A percentile compares a stretch with the other conserved stretches of the same genome.
These are phyloP conservation scores for Cassiopea xamachana DNA, from an alignment of 30 jellyfish, hydroid and myxozoan genomes.

Conservation along the genomic window DNA sequence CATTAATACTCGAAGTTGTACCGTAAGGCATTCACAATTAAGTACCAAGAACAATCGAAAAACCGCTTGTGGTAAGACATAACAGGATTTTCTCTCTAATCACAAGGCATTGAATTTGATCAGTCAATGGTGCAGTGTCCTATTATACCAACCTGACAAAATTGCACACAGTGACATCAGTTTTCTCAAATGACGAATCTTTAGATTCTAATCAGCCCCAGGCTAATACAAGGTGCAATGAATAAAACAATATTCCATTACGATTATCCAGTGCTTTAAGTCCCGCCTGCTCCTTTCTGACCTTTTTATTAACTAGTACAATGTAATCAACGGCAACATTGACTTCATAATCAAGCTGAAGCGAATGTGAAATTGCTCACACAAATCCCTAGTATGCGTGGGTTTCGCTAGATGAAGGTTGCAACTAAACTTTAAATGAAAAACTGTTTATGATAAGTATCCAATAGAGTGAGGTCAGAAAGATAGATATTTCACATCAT, in stretches of 20 bases:
- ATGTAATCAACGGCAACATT: neutral
- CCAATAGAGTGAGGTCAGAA: no score
- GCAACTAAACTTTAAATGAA: no score
- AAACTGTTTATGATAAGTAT: no score
- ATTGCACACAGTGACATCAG: neutral
- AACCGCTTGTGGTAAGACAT: slow-evolving; percentile 14
- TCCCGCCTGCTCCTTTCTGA: neutral
- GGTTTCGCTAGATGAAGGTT: no score
- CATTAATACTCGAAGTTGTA: no score
- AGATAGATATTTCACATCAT: no score
- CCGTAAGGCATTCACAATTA: neutral
- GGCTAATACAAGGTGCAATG: neutral
- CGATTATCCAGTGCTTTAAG: neutral
- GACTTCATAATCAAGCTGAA: neutral
- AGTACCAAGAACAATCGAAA: slow-evolving; percentile 1
- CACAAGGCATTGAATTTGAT: slow-evolving; percentile 13
- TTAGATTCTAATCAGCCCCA: neutral
- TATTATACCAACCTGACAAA: neutral
- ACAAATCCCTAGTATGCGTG: no score
- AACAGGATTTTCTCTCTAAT: slow-evolving; percentile 18
- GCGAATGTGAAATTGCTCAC: neutral
- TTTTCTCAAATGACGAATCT: neutral
- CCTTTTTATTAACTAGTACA: neutral
- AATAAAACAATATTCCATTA: neutral
- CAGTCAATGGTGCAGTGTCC: slow-evolving; percentile 3